Conservation (phyloP, 2,113 vertebrate genomes). For the zebrafish (Danio rerio) region GRCz12tu NC_133187.1:13203001-13203500, state of each 20-base stretch:
- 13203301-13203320: slow-evolving; percentile 48
- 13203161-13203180: slow-evolving; percentile 10
- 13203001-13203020: neutral
- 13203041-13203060: neutral
- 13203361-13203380: slow-evolving; percentile 42
- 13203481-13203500: too few relatives aligned
- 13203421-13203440: neutral
- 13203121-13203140: neutral
- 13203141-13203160: slow-evolving; percentile 8
- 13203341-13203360: slow-evolving; percentile 43
- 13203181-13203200: neutral
- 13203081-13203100: neutral
- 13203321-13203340: slow-evolving; percentile 28
- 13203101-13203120: neutral
- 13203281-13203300: slow-evolving; percentile 47
- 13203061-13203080: neutral
- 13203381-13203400: neutral
- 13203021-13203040: slow-evolving; percentile 20
- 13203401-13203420: neutral
- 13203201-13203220: slow-evolving; percentile 47
- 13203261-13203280: slow-evolving; percentile 35
- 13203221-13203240: slow-evolving; percentile 46
- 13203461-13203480: neutral
- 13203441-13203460: neutral
- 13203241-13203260: slow-evolving; percentile 26